Percentiles rank a stretch among this genome's conserved stretches.
Evolutionary conservation across 2,113 vertebrate genomes (phyloP).

Genomic region (Ailurus styani): DNA sequence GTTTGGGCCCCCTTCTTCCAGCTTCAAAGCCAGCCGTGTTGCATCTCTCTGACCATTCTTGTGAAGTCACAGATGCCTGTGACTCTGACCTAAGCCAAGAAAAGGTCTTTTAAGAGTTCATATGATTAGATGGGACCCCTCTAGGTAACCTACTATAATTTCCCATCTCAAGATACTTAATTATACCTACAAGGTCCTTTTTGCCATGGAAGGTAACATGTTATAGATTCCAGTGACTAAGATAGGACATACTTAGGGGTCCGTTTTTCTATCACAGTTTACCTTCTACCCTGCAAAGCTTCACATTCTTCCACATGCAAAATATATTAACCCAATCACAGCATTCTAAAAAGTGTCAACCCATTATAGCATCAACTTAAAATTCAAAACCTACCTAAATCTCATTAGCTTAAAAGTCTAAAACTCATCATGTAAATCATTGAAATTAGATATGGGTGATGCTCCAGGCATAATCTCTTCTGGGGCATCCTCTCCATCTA

Average conservation of each 20-base stretch:
- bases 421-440: neutral
- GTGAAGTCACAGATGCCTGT: neutral
- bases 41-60: neutral
- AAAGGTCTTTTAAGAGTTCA: neutral
- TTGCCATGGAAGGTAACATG: neutral
- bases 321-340: neutral
- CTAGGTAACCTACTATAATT: neutral
- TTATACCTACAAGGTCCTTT: neutral
- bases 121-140: neutral
- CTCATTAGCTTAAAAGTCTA: neutral
- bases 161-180: neutral
- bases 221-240: neutral
- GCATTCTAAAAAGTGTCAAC: neutral
- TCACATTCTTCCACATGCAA: neutral
- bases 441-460: neutral
- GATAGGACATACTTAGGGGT: neutral
- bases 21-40: neutral
- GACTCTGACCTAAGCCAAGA: neutral
- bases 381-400: neutral
- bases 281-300: neutral
- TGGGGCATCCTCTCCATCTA: neutral
- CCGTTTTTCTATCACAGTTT: neutral
- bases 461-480: no score
- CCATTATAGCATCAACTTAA: neutral
- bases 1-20: rapidly evolving